These are phyloP conservation scores for Melolontha melolontha DNA, from an alignment of 2,888 invertebrate genomes.

Conservation along the genomic window DNA sequence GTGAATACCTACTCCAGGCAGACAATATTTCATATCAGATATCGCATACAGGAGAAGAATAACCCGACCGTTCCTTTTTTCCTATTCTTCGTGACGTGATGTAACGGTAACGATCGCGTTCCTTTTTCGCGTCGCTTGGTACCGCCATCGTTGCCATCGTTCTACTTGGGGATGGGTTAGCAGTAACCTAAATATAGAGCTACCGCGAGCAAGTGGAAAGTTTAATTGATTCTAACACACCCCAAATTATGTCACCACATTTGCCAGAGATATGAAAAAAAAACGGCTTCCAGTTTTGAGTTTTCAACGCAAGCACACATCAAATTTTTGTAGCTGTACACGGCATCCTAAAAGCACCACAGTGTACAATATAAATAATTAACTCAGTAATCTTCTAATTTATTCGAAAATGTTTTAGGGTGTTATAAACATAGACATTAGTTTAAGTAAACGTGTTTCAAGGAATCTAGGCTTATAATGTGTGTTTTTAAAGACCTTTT, in stretches of 20 bases:
- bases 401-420: too few relatives aligned
- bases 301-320: not conserved
- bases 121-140: conserved; percentile 55
- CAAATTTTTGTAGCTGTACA: too few relatives aligned
- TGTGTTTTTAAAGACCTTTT: too few relatives aligned
- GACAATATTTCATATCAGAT: conserved; percentile 57
- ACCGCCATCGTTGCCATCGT: conserved; percentile 46
- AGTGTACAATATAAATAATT: too few relatives aligned
- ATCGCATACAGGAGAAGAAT: conserved; percentile 57
- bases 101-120: conserved; percentile 51
- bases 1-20: conserved; percentile 57
- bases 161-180: conserved; percentile 14
- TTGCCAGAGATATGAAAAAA: conserved; percentile 19
- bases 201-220: conserved; percentile 33
- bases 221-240: conserved; percentile 35
- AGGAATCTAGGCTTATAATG: too few relatives aligned
- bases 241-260: conserved; percentile 14
- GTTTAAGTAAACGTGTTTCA: too few relatives aligned
- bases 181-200: conserved; percentile 35
- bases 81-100: conserved; percentile 33
- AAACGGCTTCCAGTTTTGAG: not conserved
- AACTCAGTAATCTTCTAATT: too few relatives aligned
- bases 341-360: too few relatives aligned
- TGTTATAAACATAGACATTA: too few relatives aligned
- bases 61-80: conserved; percentile 54